Base-by-base conservation (phyloP, 2,797 vertebrate species). In the Oreortyx pictus region DNA sequence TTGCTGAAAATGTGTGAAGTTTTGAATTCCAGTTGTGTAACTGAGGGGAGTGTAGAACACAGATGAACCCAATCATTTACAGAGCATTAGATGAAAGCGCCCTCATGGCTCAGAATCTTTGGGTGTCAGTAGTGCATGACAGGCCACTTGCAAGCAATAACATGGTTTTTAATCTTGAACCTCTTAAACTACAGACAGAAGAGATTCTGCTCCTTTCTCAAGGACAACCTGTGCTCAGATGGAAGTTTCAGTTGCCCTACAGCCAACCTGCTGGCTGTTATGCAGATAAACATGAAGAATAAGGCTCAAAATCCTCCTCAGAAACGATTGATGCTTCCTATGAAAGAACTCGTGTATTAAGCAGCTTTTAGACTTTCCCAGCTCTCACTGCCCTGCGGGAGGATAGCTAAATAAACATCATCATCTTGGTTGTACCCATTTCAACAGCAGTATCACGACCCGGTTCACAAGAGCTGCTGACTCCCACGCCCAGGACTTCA, bases 61-160 rank as follows among this genome's bases (percentile, higher is more conserved):
- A 91, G 95, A 89, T 81, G 66, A 94, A 83, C 70, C 89, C 72
- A 65, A 75, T 89, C 27, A 52, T 52, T 46, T 79, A 91, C 56
- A 68, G 89, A 89, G 47, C 77, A 46, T 81, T 82, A 80, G 43
- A 90, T 70, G 56, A 79, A 76, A 91, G 41, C 60, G 13, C 60
- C 76, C 47, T 66, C 67, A 49, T 83, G 89, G 27, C 81, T 92
- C 82, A 62, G 43, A 68, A 87, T 24, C 74, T 76, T 75, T 31
- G 65, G 31, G n/a, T 62, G 62, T 56, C 37, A 17, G 31, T 43
- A 60, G 60, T 47, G 54, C 44, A 7, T 83, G 64, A 83, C 92
- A 89, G 73, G 43, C 76, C 44, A 73, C 82, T 91, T 89, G 46
- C 68, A 65, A 93, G 82, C 10, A 57, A 46, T 64, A 49, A 50